Evolutionary conservation across 2,888 invertebrate genomes (phyloP).

Genomic region (Cryptophagus acutangulus): DNA sequence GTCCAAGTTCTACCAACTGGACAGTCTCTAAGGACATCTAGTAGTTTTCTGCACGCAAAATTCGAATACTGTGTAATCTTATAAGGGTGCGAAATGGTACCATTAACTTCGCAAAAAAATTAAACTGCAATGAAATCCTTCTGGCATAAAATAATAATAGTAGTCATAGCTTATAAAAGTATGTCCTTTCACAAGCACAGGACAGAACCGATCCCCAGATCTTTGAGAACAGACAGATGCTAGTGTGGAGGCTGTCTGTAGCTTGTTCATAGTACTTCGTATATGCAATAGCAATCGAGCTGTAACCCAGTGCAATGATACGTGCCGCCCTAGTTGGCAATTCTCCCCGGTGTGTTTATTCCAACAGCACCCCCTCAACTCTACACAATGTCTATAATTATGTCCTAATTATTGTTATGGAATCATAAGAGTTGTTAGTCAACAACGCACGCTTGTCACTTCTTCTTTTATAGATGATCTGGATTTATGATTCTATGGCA

Average conservation of each 20-base stretch:
- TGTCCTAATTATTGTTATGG: constrained; percentile 35
- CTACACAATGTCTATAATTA: constrained; percentile 36
- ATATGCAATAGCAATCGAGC: constrained; percentile 22
- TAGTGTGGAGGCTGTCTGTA: too few relatives aligned
- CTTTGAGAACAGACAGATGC: constrained; percentile 31
- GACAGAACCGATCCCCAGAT: constrained; percentile 1
- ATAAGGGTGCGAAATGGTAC: too few relatives aligned
- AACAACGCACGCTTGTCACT: constrained; percentile 28
- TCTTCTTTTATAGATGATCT: constrained; percentile 24
- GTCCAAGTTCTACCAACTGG: too few relatives aligned
- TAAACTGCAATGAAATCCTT: too few relatives aligned
- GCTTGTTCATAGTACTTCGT: too few relatives aligned
- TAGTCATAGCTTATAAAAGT: too few relatives aligned
- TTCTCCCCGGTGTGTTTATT: constrained; percentile 20
- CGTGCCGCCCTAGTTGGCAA: constrained; percentile 18
- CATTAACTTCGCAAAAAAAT: too few relatives aligned
- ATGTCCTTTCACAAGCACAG: background rate
- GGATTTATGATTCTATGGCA: constrained; percentile 23
- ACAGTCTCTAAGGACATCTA: too few relatives aligned
- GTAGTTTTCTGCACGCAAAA: too few relatives aligned
- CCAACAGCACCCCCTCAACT: constrained; percentile 23
- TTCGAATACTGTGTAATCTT: too few relatives aligned
- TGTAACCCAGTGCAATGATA: constrained; percentile 21
- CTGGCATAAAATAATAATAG: too few relatives aligned
- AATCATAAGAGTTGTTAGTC: constrained; percentile 33